Conservation (phyloP, 2,888 invertebrate genomes). For the Hirudinaria manillensis region DNA sequence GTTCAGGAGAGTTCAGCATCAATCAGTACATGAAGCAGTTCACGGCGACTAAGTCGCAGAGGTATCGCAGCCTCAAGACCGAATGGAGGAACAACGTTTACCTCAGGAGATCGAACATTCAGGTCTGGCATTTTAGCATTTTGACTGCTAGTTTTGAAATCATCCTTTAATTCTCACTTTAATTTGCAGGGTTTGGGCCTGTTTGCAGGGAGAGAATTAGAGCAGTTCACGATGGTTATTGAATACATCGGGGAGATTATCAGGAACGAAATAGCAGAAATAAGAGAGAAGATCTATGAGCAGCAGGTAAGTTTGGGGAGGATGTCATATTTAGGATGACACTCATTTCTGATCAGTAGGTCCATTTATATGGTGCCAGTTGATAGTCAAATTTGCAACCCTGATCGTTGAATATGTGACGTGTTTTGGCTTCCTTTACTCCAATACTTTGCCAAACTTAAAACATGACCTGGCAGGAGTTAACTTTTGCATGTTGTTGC, state of each 20-base stretch:
- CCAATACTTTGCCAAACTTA: too few relatives aligned
- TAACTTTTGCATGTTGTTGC: too few relatives aligned
- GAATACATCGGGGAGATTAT: constrained; percentile 99
- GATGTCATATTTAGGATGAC: constrained; percentile 46
- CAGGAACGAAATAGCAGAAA: constrained; percentile 83
- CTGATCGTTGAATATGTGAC: too few relatives aligned
- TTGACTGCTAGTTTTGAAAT: not conserved
- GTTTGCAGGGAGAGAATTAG: constrained; percentile 92
- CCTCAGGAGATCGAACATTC: constrained; percentile 63
- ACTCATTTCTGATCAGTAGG: not conserved
- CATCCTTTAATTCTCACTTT: too few relatives aligned
- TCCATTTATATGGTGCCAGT: too few relatives aligned
- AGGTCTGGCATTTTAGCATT: constrained; percentile 44
- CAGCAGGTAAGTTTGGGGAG: constrained; percentile 61
- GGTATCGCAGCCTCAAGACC: constrained; percentile 97
- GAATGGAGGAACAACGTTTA: constrained; percentile 98
- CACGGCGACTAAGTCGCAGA: constrained; percentile 94
- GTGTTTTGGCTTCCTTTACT: too few relatives aligned
- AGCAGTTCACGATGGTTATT: constrained; percentile 98
- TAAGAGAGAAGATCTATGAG: constrained; percentile 91
- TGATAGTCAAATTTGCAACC: too few relatives aligned
- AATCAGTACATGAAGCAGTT: constrained; percentile 90
- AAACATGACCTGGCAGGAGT: too few relatives aligned
- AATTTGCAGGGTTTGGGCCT: constrained; percentile 76
- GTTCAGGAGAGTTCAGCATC: constrained; percentile 48